Evolutionary conservation across 1,140 invertebrate genomes (phyloP).

Genomic region (Drosophila guanche): DNA sequence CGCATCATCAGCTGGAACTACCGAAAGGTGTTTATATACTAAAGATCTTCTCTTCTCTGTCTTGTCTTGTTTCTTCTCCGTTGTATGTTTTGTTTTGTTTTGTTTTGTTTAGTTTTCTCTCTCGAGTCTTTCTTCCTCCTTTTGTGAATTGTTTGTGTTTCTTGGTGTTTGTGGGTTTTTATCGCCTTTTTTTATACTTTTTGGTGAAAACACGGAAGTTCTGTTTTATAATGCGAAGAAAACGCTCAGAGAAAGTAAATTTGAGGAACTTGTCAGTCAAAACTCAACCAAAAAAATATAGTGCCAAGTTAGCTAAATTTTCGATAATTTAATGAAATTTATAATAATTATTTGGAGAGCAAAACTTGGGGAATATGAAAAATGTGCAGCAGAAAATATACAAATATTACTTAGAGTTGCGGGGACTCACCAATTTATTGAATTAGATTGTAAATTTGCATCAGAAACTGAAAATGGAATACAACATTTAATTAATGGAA

Average conservation of each 20-base stretch:
- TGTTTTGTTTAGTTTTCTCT: slow-evolving; percentile 13
- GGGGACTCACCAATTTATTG: too few species aligned
- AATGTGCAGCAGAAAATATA: too few species aligned
- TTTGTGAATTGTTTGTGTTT: slow-evolving; percentile 3
- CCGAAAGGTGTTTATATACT: slow-evolving; percentile 27
- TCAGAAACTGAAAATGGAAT: too few species aligned
- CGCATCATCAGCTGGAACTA: slow-evolving; percentile 55
- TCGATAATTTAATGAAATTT: too few species aligned
- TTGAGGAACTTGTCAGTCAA: slow-evolving; percentile 2
- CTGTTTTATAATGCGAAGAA: slow-evolving; percentile 26
- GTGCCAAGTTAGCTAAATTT: background rate
- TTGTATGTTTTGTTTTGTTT: slow-evolving; percentile 39
- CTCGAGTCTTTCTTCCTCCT: slow-evolving; percentile 29
- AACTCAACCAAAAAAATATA: slow-evolving; percentile 4
- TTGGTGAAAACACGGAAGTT: slow-evolving; percentile 45
- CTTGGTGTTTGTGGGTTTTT: slow-evolving; percentile 9
- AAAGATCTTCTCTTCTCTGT: slow-evolving; percentile 14
- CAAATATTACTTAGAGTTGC: too few species aligned
- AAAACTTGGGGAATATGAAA: too few species aligned
- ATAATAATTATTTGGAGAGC: too few species aligned
- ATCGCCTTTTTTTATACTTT: slow-evolving; percentile 28
- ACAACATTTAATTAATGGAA: too few species aligned
- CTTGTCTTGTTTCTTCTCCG: background rate
- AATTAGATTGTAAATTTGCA: too few species aligned
- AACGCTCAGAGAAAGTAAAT: slow-evolving; percentile 42